A percentile compares a stretch with the other conserved stretches of the same genome.
These are phyloP conservation scores for Leucozona laternaria DNA, from an alignment of 2,888 invertebrate genomes.

Conservation along the genomic window DNA sequence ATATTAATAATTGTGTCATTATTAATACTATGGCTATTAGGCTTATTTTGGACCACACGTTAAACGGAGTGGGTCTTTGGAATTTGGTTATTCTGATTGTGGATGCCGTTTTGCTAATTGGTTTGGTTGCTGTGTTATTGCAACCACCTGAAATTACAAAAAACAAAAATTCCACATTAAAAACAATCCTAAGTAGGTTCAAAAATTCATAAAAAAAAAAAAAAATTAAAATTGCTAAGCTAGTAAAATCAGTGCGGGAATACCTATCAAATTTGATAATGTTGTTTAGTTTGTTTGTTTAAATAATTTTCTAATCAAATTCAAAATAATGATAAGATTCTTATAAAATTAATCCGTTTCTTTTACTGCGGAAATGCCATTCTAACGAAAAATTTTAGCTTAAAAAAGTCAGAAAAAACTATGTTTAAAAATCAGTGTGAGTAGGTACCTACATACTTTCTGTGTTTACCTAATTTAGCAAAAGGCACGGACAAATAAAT, in stretches of 20 bases:
- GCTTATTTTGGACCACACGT: constrained; percentile 61
- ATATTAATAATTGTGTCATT: constrained; percentile 64
- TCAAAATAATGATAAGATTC: too few relatives aligned
- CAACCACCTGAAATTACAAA: constrained; percentile 69
- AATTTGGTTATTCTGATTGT: constrained; percentile 64
- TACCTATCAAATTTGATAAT: too few relatives aligned
- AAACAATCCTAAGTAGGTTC: neutral
- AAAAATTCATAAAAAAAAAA: neutral
- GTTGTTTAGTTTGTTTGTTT: too few relatives aligned
- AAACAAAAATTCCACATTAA: neutral
- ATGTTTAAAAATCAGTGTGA: too few relatives aligned
- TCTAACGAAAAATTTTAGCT: neutral
- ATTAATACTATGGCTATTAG: constrained; percentile 50
- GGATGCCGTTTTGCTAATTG: constrained; percentile 75
- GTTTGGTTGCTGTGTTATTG: constrained; percentile 72
- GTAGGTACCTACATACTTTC: too few relatives aligned
- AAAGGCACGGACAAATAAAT: constrained; percentile 3
- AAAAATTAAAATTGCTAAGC: neutral
- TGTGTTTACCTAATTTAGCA: too few relatives aligned
- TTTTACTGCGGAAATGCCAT: neutral
- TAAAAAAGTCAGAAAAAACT: too few relatives aligned
- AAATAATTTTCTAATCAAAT: too few relatives aligned
- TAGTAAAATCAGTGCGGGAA: too few relatives aligned
- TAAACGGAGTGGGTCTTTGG: constrained; percentile 71
- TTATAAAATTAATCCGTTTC: too few relatives aligned